Conservation (phyloP, 2,113 vertebrate species). For the Raphicerus campestris region DNA sequence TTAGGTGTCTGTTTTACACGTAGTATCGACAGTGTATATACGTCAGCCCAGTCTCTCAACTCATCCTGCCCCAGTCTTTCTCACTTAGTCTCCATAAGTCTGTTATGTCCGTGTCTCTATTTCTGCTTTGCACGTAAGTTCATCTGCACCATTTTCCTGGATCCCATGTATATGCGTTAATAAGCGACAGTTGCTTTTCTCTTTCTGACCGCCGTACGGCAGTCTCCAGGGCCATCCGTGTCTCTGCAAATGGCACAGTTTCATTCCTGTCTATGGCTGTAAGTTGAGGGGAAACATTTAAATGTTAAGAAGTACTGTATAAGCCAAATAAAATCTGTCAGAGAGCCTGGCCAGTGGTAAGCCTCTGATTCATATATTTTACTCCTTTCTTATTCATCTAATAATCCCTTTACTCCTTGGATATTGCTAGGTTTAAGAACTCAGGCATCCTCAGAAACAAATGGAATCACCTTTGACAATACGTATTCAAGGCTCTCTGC, state of each 20-base stretch:
- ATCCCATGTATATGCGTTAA: not conserved
- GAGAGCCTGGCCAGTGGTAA: not conserved
- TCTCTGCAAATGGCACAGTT: not conserved
- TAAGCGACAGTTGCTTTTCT: not conserved
- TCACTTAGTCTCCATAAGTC: not conserved
- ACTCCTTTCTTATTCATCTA: not conserved
- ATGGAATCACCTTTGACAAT: not conserved
- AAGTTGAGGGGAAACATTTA: not conserved
- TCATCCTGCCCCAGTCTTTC: not conserved
- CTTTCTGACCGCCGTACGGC: not conserved
- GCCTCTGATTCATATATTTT: not conserved
- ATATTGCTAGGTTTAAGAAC: not conserved
- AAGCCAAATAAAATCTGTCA: not conserved
- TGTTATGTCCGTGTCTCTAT: not conserved
- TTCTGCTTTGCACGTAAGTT: not conserved
- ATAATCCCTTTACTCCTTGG: not conserved
- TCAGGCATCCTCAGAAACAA: not conserved
- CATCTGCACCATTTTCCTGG: not conserved
- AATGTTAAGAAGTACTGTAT: not conserved
- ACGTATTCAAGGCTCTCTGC: not conserved
- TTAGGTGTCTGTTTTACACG: accelerated
- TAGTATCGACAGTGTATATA: accelerated
- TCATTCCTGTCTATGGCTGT: not conserved
- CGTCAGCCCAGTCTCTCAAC: not conserved
- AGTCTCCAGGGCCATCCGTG: not conserved